Evolutionary conservation across 2,888 invertebrate genomes (phyloP).

Genomic region (Alloplasta piceator): DNA sequence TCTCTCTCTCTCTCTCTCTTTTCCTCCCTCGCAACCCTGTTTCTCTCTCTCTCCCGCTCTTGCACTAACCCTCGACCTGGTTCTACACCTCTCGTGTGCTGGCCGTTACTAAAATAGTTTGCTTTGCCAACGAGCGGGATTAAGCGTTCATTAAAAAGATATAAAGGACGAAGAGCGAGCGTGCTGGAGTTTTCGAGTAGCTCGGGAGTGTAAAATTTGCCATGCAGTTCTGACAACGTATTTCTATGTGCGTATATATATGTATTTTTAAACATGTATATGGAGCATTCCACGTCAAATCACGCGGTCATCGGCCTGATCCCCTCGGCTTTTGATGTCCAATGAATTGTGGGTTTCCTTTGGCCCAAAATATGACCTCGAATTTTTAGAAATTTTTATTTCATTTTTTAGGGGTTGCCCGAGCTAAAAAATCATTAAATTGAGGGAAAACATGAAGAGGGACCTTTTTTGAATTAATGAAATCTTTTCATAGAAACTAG

Average conservation of each 20-base stretch:
- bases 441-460: no score
- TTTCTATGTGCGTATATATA: neutral
- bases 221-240: constrained; percentile 51
- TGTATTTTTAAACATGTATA: neutral
- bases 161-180: constrained; percentile 59
- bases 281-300: no score
- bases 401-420: no score
- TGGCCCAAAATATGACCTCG: no score
- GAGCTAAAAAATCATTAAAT: no score
- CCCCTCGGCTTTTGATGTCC: no score
- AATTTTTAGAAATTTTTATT: no score
- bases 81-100: neutral
- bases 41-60: constrained; percentile 4
- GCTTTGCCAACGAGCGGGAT: constrained; percentile 48
- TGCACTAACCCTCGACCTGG: constrained; percentile 5
- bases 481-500: no score
- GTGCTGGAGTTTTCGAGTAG: constrained; percentile 48
- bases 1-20: constrained; percentile 5
- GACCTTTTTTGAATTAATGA: no score
- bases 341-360: no score
- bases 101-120: constrained; percentile 56
- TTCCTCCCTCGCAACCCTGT: neutral
- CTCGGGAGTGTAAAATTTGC: constrained; percentile 50
- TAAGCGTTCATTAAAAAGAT: constrained; percentile 62
- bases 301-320: no score